These are phyloP conservation scores for Ormyrus nitidulus DNA, from an alignment of 2,888 invertebrate genomes.

Conservation along the genomic window DNA sequence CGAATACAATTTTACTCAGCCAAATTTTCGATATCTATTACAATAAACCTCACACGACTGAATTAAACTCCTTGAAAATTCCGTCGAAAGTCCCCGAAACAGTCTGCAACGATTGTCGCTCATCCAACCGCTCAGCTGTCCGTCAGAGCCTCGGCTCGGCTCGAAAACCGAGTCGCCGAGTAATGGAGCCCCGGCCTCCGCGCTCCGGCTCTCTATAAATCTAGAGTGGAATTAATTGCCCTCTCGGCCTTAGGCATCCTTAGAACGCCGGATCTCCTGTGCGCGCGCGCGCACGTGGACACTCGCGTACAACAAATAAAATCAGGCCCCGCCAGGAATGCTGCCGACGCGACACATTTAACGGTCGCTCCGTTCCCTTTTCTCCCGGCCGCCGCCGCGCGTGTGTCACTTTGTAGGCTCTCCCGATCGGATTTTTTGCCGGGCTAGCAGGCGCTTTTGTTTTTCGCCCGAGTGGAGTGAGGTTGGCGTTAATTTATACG, in stretches of 20 bases:
- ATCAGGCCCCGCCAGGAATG: constrained; percentile 72
- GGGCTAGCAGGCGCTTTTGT: neutral
- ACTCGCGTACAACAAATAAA: constrained; percentile 70
- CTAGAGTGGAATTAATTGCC: constrained; percentile 26
- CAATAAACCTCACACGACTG: too few relatives aligned
- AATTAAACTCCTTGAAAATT: too few relatives aligned
- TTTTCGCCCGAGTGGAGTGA: neutral
- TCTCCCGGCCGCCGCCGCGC: neutral
- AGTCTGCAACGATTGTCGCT: neutral
- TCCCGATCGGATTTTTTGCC: neutral
- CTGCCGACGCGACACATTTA: constrained; percentile 69
- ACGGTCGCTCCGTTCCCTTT: constrained; percentile 57
- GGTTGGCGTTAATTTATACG: too few relatives aligned
- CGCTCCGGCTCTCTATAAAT: constrained; percentile 18
- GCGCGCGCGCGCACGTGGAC: constrained; percentile 61
- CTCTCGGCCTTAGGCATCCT: constrained; percentile 1
- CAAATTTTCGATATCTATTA: too few relatives aligned
- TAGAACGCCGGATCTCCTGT: neutral
- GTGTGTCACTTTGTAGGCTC: too few relatives aligned
- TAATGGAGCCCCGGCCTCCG: neutral
- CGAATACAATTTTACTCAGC: too few relatives aligned
- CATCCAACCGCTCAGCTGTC: neutral
- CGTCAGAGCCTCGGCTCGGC: neutral
- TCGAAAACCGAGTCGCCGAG: neutral
- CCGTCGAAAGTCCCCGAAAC: too few relatives aligned